Evolutionary conservation across 1,140 invertebrate genomes (phyloP).

Genomic region (Elysia chlorotica): DNA sequence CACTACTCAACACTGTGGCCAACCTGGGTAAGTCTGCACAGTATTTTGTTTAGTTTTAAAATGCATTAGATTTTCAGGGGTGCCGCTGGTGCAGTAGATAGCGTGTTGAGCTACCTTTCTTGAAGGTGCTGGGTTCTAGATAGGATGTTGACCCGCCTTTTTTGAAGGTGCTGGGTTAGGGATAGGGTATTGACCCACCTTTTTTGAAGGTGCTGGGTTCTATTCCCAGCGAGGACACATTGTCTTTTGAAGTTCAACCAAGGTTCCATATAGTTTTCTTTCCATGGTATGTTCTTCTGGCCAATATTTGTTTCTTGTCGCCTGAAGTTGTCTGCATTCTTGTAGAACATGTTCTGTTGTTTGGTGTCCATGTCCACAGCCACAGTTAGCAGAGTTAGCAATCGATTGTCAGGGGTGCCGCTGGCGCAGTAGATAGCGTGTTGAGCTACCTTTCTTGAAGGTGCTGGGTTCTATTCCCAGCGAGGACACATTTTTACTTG

Average conservation of each 20-base stretch:
- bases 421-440: neutral
- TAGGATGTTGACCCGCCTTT: too few species aligned
- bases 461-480: neutral
- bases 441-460: neutral
- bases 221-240: neutral
- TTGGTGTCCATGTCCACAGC: too few species aligned
- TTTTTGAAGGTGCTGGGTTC: neutral
- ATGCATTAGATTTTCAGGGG: neutral
- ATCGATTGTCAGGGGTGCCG: neutral
- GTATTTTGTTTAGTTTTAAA: neutral
- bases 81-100: neutral
- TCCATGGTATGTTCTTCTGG: too few species aligned
- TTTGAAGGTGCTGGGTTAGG: neutral
- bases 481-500: neutral
- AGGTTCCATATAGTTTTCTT: too few species aligned
- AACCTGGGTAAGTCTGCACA: slow-evolving; percentile 74
- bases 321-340: too few species aligned
- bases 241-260: neutral
- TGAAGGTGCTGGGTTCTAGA: too few species aligned
- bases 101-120: too few species aligned
- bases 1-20: slow-evolving; percentile 92
- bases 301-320: too few species aligned
- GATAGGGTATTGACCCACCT: neutral
- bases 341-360: too few species aligned
- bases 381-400: too few species aligned